These are phyloP conservation scores for Drosophila subquinaria DNA, from an alignment of 2,888 invertebrate species.

Conservation along the genomic window DNA sequence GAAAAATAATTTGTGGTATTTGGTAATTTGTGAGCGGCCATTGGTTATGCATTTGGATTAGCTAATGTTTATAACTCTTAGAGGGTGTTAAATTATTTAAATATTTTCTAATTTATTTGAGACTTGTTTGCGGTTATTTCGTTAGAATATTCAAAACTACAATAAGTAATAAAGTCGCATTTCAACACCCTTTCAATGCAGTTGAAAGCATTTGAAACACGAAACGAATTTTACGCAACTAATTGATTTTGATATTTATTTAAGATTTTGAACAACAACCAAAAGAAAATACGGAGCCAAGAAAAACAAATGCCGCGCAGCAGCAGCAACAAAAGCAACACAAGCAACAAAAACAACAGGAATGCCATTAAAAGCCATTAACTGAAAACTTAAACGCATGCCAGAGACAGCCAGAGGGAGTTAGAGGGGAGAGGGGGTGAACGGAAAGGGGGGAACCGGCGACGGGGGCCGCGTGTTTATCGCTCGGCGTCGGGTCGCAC, in stretches of 20 bases:
- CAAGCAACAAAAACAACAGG: slow-evolving; percentile 38
- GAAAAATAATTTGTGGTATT: slow-evolving; percentile 51
- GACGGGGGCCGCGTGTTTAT: slow-evolving; percentile 68
- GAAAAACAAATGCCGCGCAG: slow-evolving; percentile 38
- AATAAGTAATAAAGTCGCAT: background rate
- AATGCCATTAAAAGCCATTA: slow-evolving; percentile 83
- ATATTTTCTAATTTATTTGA: slow-evolving; percentile 22
- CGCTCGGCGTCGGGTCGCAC: slow-evolving; percentile 76
- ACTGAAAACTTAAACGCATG: slow-evolving; percentile 82
- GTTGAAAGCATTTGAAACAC: slow-evolving; percentile 26
- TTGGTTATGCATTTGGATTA: slow-evolving; percentile 49
- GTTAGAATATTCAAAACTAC: background rate
- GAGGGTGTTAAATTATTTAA: slow-evolving; percentile 41
- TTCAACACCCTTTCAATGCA: background rate
- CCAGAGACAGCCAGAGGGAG: slow-evolving; percentile 56
- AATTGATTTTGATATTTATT: slow-evolving; percentile 80
- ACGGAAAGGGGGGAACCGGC: slow-evolving; percentile 7
- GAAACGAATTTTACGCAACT: slow-evolving; percentile 71
- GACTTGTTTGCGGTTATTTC: slow-evolving; percentile 6
- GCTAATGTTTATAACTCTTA: slow-evolving; percentile 31
- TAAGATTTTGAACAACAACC: slow-evolving; percentile 54
- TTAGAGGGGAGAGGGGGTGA: slow-evolving; percentile 1
- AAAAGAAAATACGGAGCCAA: slow-evolving; percentile 27
- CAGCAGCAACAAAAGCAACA: background rate
- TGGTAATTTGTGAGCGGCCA: slow-evolving; percentile 50